These are phyloP conservation scores for Spisula subtruncata DNA, from an alignment of 2,888 invertebrate genomes.

Conservation along the genomic window DNA sequence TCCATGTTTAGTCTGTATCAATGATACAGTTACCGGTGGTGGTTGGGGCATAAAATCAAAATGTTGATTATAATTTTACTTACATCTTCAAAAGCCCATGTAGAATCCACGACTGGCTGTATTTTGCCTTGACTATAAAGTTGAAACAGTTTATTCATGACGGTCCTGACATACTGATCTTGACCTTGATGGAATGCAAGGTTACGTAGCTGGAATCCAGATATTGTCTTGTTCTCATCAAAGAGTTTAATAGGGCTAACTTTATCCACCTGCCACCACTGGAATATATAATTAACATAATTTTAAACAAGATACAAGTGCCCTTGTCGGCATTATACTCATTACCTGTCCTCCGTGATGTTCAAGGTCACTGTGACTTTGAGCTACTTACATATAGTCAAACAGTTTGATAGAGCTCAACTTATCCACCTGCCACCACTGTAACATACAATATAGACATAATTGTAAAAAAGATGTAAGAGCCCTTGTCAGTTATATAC, in stretches of 20 bases:
- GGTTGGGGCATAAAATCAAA: not conserved
- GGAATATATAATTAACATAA: slow-evolving; percentile 39
- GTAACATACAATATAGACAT: no score
- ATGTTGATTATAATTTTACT: slow-evolving; percentile 86
- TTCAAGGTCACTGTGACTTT: no score
- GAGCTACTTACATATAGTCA: no score
- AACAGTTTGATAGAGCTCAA: no score
- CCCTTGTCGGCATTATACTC: no score
- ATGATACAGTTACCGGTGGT: no score
- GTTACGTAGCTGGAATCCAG: slow-evolving; percentile 94
- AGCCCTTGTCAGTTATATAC: no score
- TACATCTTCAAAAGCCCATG: slow-evolving; percentile 96
- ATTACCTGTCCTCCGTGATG: no score
- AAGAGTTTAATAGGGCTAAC: slow-evolving; percentile 95
- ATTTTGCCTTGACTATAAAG: slow-evolving; percentile 94
- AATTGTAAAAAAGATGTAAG: no score
- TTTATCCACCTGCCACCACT: slow-evolving; percentile 97
- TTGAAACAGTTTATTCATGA: slow-evolving; percentile 92
- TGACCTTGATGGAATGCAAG: slow-evolving; percentile 91
- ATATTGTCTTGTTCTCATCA: slow-evolving; percentile 95
- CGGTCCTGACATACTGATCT: slow-evolving; percentile 91
- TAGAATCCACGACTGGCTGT: slow-evolving; percentile 94
- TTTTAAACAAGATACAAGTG: no score
- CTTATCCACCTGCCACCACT: no score
- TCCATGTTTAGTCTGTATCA: no score